Conservation (phyloP, 1,140 invertebrate species). For the Dendrolimus kikuchii region DNA sequence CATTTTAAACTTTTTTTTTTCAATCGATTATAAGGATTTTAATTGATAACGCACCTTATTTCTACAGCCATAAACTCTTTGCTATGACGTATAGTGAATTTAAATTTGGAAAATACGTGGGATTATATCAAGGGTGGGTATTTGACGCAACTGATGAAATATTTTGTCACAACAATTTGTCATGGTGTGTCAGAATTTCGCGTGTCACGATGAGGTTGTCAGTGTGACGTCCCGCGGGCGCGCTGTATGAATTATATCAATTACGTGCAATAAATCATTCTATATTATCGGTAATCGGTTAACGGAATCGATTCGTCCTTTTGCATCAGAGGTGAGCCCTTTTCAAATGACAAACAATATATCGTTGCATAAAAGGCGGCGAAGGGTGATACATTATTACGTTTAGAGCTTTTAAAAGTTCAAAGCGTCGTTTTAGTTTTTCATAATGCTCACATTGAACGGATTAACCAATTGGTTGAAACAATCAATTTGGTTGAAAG, state of each 20-base stretch:
- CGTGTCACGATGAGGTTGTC: slow-evolving; percentile 44
- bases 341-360: slow-evolving; percentile 46
- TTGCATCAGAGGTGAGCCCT: slow-evolving; percentile 44
- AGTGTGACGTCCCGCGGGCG: slow-evolving; percentile 30
- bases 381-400: too few relatives aligned
- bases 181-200: slow-evolving; percentile 54
- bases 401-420: background rate
- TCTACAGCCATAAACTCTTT: too few relatives aligned
- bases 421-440: too few relatives aligned
- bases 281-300: slow-evolving; percentile 45
- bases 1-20: too few relatives aligned
- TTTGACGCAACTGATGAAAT: slow-evolving; percentile 68
- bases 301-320: slow-evolving; percentile 41
- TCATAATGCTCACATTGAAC: too few relatives aligned
- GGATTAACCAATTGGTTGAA: too few relatives aligned
- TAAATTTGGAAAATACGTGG: too few relatives aligned
- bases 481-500: background rate
- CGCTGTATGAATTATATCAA: slow-evolving; percentile 53
- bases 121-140: slow-evolving; percentile 9
- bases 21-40: too few relatives aligned
- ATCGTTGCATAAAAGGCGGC: slow-evolving; percentile 26
- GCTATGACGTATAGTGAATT: too few relatives aligned
- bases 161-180: slow-evolving; percentile 71
- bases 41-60: too few relatives aligned
- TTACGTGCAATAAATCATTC: slow-evolving; percentile 56